Conservation (phyloP, 2,113 vertebrate species). For the Xiphias gladius region DNA sequence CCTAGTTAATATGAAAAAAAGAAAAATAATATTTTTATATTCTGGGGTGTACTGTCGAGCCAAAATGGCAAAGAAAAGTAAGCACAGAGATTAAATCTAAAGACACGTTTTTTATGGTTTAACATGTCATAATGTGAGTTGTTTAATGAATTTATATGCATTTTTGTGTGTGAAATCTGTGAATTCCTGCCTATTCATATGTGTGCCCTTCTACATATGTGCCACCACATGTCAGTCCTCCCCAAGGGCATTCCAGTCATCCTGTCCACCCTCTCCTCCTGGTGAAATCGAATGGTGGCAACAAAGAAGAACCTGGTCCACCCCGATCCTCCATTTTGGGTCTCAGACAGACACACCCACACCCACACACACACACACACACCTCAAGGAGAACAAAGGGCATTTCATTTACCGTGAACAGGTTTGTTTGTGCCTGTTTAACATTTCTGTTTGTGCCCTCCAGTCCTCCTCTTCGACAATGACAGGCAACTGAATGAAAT, state of each 20-base stretch:
- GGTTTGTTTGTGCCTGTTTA: slow-evolving; percentile 1
- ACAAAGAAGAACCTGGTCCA: slow-evolving; percentile 63
- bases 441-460: neutral
- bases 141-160: neutral
- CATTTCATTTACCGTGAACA: neutral
- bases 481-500: slow-evolving; percentile 32
- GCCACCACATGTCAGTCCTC: slow-evolving; percentile 44
- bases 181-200: slow-evolving; percentile 29
- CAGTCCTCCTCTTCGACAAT: neutral
- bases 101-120: too few species aligned
- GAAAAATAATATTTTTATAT: too few species aligned
- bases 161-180: slow-evolving; percentile 23
- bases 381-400: slow-evolving; percentile 49
- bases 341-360: neutral
- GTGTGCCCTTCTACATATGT: neutral
- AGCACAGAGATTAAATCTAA: neutral
- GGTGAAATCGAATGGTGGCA: slow-evolving; percentile 46
- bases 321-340: slow-evolving; percentile 26
- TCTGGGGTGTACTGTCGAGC: too few species aligned
- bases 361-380: slow-evolving; percentile 20
- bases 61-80: too few species aligned
- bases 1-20: too few species aligned
- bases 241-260: slow-evolving; percentile 57
- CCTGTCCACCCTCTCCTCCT: slow-evolving; percentile 41
- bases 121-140: neutral